Conservation (phyloP, 2,888 invertebrate genomes). For the Galerucella pusilla region DNA sequence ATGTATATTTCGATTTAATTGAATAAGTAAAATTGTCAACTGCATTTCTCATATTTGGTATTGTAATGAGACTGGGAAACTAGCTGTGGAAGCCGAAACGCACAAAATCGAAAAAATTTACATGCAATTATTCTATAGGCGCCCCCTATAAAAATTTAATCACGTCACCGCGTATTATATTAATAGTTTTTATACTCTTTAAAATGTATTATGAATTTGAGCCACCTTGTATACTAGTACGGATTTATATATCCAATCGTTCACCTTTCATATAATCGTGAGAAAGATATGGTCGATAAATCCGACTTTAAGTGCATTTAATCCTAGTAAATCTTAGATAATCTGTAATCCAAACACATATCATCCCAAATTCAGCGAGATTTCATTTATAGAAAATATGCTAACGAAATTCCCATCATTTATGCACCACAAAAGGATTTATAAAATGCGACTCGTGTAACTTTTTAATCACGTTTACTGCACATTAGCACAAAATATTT, state of each 20-base stretch:
- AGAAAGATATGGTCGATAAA: slow-evolving; percentile 23
- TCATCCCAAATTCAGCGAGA: slow-evolving; percentile 24
- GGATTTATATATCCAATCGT: slow-evolving; percentile 11
- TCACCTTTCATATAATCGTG: slow-evolving; percentile 15
- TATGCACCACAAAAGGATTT: slow-evolving; percentile 19
- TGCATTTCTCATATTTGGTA: too few relatives aligned
- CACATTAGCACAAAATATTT: slow-evolving; percentile 30
- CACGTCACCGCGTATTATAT: too few relatives aligned
- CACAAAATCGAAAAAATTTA: too few relatives aligned
- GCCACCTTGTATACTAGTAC: background rate
- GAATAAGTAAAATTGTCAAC: too few relatives aligned
- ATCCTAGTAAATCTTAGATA: slow-evolving; percentile 28
- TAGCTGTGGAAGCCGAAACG: too few relatives aligned
- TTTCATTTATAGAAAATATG: slow-evolving; percentile 18
- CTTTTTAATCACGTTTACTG: slow-evolving; percentile 28
- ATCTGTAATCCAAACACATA: slow-evolving; percentile 21
- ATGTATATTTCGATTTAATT: too few relatives aligned
- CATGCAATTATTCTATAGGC: too few relatives aligned
- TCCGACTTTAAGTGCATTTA: background rate
- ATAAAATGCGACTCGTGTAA: slow-evolving; percentile 13
- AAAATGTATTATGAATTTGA: too few relatives aligned
- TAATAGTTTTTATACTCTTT: too few relatives aligned
- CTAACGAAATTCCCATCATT: slow-evolving; percentile 26
- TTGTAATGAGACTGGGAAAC: too few relatives aligned
- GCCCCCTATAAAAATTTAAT: too few relatives aligned